Evolutionary conservation across 2,888 invertebrate species (phyloP), one percentile per base, ranked within the genome.

Genomic region (Andrena flavipes): DNA sequence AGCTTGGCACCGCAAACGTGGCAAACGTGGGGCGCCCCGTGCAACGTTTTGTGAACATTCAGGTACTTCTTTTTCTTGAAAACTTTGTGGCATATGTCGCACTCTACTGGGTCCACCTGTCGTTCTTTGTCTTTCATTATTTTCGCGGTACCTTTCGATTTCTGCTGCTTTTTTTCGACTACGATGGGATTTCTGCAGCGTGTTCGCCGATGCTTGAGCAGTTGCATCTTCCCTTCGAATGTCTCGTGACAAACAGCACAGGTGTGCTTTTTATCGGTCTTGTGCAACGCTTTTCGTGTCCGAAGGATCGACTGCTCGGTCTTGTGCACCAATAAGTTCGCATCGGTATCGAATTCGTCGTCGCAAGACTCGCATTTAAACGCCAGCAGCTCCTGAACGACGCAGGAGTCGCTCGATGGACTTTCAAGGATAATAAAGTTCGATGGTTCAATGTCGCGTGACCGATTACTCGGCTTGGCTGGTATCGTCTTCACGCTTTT

Each of bases 1-100:
- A 96, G 95, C 87, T 95, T 95, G 87, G 95, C 95, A 0, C 95
- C 95, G 84, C 96, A 96, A 0, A 95, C 94, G 0, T 95, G 94
- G 84, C 96, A 96, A 0, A 96, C 94, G 77, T 95, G 95, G 16
- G 95, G 95, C 65, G 95, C 95, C 16, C 95, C 95, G 48, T 92
- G 92, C 54, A 87, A 74, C 0, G 85, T 84, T 82, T 89, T 87
- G 74, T 92, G 92, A 0, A 89, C 90, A 3, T 89, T 91, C 6
- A 92, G 70, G 49, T 91, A 92, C 8, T 90, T 89, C 48, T 84
- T 84, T 56, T 90, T 90, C 35, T 91, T 92, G 59, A 93, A 92
- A 0, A 88, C 76, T 33, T 91, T 92, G 10, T 88, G 74, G 67
- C 92, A 93, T 10, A 90, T 76, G 42, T 84, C 82, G 62, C 93